Evolutionary conservation across 2,113 vertebrate species (phyloP), one percentile per base, ranked within the genome.

Genomic region (Pyxicephalus adspersus): DNA sequence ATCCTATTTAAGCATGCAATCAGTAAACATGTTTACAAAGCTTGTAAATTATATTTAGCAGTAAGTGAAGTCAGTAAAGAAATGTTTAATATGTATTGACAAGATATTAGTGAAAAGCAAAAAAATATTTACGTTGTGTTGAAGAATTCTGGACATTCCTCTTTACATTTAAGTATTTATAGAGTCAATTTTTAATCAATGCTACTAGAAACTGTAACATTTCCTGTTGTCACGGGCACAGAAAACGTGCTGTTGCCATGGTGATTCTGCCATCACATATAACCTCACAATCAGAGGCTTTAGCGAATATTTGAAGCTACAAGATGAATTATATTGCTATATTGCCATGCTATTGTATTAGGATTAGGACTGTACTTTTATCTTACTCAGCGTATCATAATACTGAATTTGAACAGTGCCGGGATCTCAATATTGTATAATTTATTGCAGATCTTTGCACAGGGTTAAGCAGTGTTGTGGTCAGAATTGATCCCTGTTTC

Each of bases 221-320:
- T 64, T 83, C 76, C 0, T 0, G 61, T 50, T 87, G 83, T 81
- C 83, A 83, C 77, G 67, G 45, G 64, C 52, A 73, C 58, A 60
- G 77, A 64, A 85, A 83, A 79, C 51, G 54, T 34, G 34, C 66
- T 55, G 86, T 89, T 88, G 81, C 87, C 76, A 85, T 84, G 85
- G 86, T 68, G 84, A 77, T 80, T 77, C 84, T 87, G 81, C 71
- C 79, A 64, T 83, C 29, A 2, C 29, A 64, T 73, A 73, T 72
- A 57, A 86, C 73, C 83, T 52, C 2, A 64, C 75, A 25, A 17
- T 82, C 34, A 64, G 67, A 70, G 57, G 38, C 68, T 80, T 65
- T 55, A 64, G 77, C 57, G 71, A 71, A 81, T 51, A 82, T 57
- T 57, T 74, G 20, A n/a, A 60, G 23, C 29, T 17, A 58, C 54